Evolutionary conservation across 2,113 vertebrate species (phyloP).

Genomic region (Marmota flaviventris): DNA sequence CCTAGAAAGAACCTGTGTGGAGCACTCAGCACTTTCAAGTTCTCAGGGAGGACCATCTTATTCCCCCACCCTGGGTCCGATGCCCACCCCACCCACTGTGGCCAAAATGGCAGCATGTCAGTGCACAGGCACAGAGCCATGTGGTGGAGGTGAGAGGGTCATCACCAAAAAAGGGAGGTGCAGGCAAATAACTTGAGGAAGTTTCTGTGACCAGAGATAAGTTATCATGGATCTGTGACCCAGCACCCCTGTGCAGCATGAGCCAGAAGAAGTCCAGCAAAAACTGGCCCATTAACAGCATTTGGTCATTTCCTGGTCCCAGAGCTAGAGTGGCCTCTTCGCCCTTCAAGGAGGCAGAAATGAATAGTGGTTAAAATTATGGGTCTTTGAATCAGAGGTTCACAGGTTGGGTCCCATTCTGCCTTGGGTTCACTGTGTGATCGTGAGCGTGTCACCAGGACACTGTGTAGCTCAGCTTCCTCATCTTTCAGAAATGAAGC

Average conservation of each 20-base stretch:
- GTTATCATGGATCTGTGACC: accelerated
- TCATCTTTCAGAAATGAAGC: slow-evolving; percentile 5
- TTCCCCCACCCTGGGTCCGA: not conserved
- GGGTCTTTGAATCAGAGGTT: not conserved
- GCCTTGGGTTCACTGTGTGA: not conserved
- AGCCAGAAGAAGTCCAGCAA: not conserved
- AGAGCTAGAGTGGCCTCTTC: not conserved
- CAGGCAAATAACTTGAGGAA: not conserved
- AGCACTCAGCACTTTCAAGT: not conserved
- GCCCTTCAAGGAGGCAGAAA: not conserved
- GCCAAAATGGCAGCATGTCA: not conserved
- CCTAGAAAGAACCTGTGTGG: not conserved
- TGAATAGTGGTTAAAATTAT: not conserved
- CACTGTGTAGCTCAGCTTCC: not conserved
- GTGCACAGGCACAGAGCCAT: not conserved
- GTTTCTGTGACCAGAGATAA: not conserved
- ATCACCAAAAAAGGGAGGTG: not conserved
- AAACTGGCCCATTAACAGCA: not conserved
- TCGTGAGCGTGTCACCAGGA: not conserved
- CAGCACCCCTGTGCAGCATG: too few relatives aligned
- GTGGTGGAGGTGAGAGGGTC: not conserved
- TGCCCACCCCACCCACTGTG: not conserved
- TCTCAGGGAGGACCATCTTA: not conserved
- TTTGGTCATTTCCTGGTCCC: not conserved
- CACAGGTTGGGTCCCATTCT: not conserved